These are phyloP conservation scores for Perizoma flavofasciatum DNA, from an alignment of 2,888 invertebrate genomes.

Conservation along the genomic window DNA sequence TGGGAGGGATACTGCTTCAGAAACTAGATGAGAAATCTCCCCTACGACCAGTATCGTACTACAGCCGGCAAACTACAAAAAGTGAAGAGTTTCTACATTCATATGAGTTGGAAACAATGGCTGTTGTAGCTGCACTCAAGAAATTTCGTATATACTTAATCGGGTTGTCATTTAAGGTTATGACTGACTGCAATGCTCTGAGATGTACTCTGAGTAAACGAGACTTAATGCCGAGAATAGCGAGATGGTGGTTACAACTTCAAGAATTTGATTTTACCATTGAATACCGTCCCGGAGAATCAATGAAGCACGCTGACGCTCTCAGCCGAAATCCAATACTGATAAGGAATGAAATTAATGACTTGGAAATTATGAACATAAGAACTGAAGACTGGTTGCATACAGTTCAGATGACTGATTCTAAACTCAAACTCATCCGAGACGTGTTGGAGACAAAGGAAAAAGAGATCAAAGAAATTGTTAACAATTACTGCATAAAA, in stretches of 20 bases:
- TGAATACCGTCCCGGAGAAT: conserved; percentile 1
- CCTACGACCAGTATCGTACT: not conserved
- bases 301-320: conserved; percentile 7
- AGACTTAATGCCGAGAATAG: conserved; percentile 9
- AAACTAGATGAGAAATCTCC: too few species aligned
- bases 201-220: conserved; percentile 1
- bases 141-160: conserved; percentile 2
- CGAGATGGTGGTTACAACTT: conserved; percentile 6
- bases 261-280: conserved; percentile 5
- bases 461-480: not conserved
- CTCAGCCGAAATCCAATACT: conserved; percentile 3
- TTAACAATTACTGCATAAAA: conserved; percentile 11
- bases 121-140: not conserved
- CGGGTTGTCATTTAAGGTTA: not conserved
- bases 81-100: not conserved
- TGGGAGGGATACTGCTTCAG: too few species aligned
- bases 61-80: not conserved
- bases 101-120: conserved; percentile 5
- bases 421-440: conserved; percentile 1
- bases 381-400: not conserved
- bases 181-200: conserved; percentile 12
- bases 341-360: not conserved
- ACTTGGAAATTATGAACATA: not conserved
- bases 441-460: not conserved
- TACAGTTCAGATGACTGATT: not conserved